A percentile compares a stretch with the other conserved stretches of the same genome.
These are phyloP conservation scores for Gallinago nigripennis DNA, from an alignment of 2,797 vertebrate species.

Conservation along the genomic window DNA sequence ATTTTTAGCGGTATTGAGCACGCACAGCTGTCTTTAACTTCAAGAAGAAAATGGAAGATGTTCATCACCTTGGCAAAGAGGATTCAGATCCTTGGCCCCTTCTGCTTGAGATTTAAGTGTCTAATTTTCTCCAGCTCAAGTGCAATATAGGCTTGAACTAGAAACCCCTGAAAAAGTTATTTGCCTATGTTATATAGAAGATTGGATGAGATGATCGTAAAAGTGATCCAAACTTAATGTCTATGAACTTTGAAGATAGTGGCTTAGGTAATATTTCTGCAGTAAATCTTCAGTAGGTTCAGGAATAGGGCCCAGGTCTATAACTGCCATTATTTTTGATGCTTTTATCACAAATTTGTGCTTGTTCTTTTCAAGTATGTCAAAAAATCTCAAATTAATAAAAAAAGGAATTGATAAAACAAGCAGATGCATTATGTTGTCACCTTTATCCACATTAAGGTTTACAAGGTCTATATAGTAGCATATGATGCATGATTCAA, in stretches of 20 bases:
- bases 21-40: constrained; percentile 3
- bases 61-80: constrained; percentile 30
- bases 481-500: neutral
- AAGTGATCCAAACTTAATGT: constrained; percentile 45
- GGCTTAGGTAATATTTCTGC: constrained; percentile 2
- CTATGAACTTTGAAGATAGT: constrained; percentile 50
- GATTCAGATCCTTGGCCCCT: constrained; percentile 23
- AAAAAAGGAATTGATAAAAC: neutral
- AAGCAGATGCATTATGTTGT: neutral
- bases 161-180: constrained; percentile 34
- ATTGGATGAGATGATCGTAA: constrained; percentile 38
- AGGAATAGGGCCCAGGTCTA: neutral
- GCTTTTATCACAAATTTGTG: neutral
- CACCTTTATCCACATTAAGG: neutral
- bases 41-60: constrained; percentile 32
- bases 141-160: constrained; percentile 14
- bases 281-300: constrained; percentile 11
- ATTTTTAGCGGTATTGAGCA: constrained; percentile 3
- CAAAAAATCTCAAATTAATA: neutral
- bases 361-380: neutral
- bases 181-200: constrained; percentile 20
- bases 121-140: constrained; percentile 39
- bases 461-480: neutral
- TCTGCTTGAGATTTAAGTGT: constrained; percentile 35
- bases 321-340: neutral